phyloP scores from a whole-genome alignment of 1,140 invertebrate genomes.

The Anastrepha obliqua region DNA sequence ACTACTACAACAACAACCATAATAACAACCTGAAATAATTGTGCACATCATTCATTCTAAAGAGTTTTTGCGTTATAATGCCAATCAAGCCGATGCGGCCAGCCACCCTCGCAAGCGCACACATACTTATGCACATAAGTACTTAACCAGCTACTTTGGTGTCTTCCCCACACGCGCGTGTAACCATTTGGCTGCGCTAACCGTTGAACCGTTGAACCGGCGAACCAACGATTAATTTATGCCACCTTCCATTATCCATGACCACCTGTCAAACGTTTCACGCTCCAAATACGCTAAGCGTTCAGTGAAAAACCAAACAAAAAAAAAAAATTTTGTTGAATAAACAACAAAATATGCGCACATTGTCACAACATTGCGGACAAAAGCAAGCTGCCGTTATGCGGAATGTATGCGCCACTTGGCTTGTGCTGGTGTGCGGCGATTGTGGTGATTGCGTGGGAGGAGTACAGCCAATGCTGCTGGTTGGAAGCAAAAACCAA shows the following conservation, averaged over 20 bases:
- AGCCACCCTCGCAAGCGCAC: background rate
- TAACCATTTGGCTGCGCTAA: background rate
- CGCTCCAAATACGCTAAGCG: constrained; percentile 1
- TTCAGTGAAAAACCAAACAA: background rate
- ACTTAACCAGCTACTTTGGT: too few species aligned
- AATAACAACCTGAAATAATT: constrained; percentile 23
- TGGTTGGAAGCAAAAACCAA: constrained; percentile 14
- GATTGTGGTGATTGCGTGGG: background rate
- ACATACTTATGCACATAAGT: background rate
- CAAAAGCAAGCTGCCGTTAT: background rate
- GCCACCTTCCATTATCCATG: constrained; percentile 39
- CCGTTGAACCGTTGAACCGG: background rate
- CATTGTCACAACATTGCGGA: constrained; percentile 23
- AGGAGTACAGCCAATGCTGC: background rate
- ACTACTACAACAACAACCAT: constrained; percentile 12
- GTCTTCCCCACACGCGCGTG: background rate
- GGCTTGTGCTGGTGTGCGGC: too few species aligned
- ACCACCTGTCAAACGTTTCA: constrained; percentile 44
- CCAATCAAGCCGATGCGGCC: background rate
- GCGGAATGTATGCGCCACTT: too few species aligned
- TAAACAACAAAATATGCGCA: constrained; percentile 45
- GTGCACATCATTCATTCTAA: constrained; percentile 18
- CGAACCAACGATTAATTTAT: constrained; percentile 45
- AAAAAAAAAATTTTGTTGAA: background rate
- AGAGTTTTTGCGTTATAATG: background rate